These are phyloP conservation scores for Cheirogaleus major DNA, from an alignment of 2,797 vertebrate genomes.

Conservation along the genomic window DNA sequence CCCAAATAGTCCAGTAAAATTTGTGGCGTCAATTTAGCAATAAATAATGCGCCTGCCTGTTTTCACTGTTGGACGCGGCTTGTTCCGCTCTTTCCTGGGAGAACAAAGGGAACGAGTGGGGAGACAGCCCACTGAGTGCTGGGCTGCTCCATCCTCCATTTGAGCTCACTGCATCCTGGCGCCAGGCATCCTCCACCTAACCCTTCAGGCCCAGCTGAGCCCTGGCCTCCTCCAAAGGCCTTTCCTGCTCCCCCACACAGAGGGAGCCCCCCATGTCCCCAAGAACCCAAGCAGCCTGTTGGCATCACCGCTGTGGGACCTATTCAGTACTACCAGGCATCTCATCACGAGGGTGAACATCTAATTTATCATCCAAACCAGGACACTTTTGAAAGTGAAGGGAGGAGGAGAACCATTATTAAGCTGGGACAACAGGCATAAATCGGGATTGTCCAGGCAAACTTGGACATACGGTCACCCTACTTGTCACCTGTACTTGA, in stretches of 20 bases:
- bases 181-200: accelerated
- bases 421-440: background rate
- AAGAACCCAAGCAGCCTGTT: background rate
- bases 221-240: background rate
- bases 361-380: background rate
- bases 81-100: background rate
- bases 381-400: background rate
- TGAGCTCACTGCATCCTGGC: accelerated
- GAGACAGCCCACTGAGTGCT: accelerated
- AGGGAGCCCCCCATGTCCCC: accelerated
- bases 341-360: background rate
- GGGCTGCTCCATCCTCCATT: background rate
- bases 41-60: background rate
- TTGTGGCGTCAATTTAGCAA: background rate
- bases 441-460: background rate
- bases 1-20: background rate
- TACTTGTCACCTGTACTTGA: background rate
- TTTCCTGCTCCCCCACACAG: background rate
- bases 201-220: background rate
- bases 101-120: background rate
- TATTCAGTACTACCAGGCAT: background rate
- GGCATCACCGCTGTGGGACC: background rate
- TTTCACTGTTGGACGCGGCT: background rate
- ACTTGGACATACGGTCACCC: background rate
- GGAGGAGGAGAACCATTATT: background rate